phyloP scores from a whole-genome alignment of 2,888 invertebrate genomes.

The Sphaeridia pumilis region DNA sequence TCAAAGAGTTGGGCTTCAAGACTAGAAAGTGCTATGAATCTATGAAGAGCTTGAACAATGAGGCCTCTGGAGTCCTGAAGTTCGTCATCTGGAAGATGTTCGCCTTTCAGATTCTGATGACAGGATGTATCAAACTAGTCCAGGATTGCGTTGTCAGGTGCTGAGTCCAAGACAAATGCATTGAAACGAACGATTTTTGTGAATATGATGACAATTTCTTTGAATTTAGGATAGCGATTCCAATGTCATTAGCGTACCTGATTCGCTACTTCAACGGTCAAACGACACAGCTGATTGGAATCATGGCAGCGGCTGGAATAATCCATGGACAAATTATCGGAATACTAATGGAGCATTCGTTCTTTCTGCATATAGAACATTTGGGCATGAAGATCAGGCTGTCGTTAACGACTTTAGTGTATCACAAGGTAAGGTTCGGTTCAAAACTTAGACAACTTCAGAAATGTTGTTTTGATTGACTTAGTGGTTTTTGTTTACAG shows the following conservation, averaged over 20 bases:
- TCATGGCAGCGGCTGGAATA: constrained; percentile 39
- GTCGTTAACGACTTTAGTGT: constrained; percentile 69
- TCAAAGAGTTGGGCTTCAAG: constrained; percentile 52
- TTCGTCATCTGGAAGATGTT: constrained; percentile 21
- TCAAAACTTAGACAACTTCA: too few relatives aligned
- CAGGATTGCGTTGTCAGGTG: constrained; percentile 29
- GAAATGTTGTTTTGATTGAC: neutral
- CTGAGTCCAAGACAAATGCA: neutral
- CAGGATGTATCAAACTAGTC: constrained; percentile 20
- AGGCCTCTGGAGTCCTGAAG: constrained; percentile 14
- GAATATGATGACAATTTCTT: neutral
- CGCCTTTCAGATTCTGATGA: constrained; percentile 16
- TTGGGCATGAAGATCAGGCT: constrained; percentile 68
- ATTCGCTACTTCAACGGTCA: constrained; percentile 31
- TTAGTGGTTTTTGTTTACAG: neutral
- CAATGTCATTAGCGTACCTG: constrained; percentile 30
- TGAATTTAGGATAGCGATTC: constrained; percentile 29
- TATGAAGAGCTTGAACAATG: constrained; percentile 11
- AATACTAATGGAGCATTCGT: constrained; percentile 41
- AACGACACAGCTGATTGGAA: constrained; percentile 37
- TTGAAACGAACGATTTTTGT: neutral
- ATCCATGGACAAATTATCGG: constrained; percentile 27
- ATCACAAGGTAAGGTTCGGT: constrained; percentile 58
- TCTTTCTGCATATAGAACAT: constrained; percentile 47
- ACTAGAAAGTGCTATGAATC: constrained; percentile 20